Base-by-base conservation (phyloP, 2,888 invertebrate genomes). In the Cyclophora albipunctata region DNA sequence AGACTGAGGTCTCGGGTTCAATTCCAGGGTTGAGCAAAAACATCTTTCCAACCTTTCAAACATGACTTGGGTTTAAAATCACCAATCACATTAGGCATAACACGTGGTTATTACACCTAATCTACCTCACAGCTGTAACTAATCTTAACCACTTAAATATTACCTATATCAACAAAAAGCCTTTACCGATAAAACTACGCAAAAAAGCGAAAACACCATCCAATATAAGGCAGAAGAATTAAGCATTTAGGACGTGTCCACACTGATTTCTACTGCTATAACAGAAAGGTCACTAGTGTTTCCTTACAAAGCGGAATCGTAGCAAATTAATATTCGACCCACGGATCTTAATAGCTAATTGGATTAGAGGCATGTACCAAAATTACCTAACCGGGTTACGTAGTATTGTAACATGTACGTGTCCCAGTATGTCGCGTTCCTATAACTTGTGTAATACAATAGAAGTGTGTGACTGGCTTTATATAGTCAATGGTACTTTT, bases 281-380 rank as follows among this genome's bases (percentile, higher is more conserved):
- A 75, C 73, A 71, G 20, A 77, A 80, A 81, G 81, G 77, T 77
- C 73, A 75, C 72, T 70, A 66, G 69, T 67, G 69, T 62, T 73
- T 76, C 78, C 76, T 78, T 75, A 80, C 78, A 81, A 78, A 78
- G 70, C 71, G 75, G 64, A 75, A 75, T 78, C 78, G 75, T 66
- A 71, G 64, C 63, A 71, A 80, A 86, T 88, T 88, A 84, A 85
- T 88, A 88, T 88, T 85, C 87, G 74, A 75, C 67, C 74, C 88
- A 86, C 87, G 87, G 76, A 83, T 83, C 87, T 84, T 87, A 87
- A 88, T 87, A 86, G 85, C 85, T 88, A 87, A 88, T 88, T 88
- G 87, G 87, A 87, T 88, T 85, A 86, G 75, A 82, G 77, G 78
- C 84, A 84, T 86, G 86, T 86, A 84, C 78, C 75, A 73, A 86